phyloP scores from a whole-genome alignment of 1,140 invertebrate genomes.

The Cardiocondyla obscurior region DNA sequence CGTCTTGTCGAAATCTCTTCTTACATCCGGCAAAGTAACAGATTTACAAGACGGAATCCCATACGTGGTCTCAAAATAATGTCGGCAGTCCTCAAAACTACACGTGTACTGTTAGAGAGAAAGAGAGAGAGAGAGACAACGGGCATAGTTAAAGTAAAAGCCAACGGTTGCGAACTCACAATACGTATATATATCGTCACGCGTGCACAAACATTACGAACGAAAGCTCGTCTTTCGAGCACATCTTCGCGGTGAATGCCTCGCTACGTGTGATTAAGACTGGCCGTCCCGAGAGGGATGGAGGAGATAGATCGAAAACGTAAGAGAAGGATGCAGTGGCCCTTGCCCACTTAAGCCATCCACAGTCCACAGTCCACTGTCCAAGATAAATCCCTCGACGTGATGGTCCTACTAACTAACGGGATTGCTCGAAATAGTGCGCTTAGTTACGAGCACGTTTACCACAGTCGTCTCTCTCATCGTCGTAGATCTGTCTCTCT shows the following conservation, averaged over 20 bases:
- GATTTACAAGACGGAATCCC: constrained; percentile 55
- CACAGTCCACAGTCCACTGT: constrained; percentile 65
- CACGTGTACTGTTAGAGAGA: neutral
- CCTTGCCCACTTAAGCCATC: constrained; percentile 69
- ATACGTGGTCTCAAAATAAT: constrained; percentile 23
- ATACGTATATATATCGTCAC: neutral
- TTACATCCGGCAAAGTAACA: constrained; percentile 55
- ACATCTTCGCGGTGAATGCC: constrained; percentile 34
- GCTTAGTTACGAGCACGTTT: constrained; percentile 59
- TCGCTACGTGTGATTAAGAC: constrained; percentile 56
- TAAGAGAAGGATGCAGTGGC: constrained; percentile 22
- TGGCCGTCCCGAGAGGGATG: neutral
- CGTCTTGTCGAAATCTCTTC: constrained; percentile 40
- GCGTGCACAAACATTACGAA: neutral
- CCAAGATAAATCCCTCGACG: constrained; percentile 76
- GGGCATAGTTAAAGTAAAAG: constrained; percentile 15
- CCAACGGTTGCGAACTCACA: neutral
- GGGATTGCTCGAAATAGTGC: constrained; percentile 73
- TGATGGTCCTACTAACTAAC: constrained; percentile 74
- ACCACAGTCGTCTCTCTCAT: neutral
- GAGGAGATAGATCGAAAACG: neutral
- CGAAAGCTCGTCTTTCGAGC: constrained; percentile 11
- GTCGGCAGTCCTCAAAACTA: constrained; percentile 23
- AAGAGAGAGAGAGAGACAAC: neutral
- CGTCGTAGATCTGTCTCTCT: neutral